phyloP scores from a whole-genome alignment of 2,113 vertebrate species.

The Heterocephalus glaber region DNA sequence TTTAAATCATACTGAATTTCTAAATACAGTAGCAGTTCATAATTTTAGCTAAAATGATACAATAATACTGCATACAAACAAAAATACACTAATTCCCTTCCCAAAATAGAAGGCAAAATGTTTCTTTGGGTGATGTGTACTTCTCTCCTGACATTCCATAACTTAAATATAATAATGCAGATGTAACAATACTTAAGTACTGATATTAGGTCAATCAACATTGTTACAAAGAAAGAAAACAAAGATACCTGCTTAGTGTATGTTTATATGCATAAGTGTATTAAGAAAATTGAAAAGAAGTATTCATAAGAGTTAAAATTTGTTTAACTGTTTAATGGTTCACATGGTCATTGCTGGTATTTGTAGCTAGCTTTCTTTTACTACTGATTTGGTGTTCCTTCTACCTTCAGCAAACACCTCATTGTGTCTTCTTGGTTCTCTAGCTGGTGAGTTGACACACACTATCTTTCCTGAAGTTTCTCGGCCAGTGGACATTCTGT shows the following conservation, averaged over 20 bases:
- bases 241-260: neutral
- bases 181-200: neutral
- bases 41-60: neutral
- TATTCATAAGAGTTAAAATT: neutral
- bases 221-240: neutral
- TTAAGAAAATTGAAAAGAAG: neutral
- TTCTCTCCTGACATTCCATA: neutral
- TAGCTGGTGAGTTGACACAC: neutral
- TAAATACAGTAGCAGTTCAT: neutral
- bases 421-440: neutral
- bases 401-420: neutral
- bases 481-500: neutral
- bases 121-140: neutral
- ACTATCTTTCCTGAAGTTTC: neutral
- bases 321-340: neutral
- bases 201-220: neutral
- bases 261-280: neutral
- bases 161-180: neutral
- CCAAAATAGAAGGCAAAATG: neutral
- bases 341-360: neutral
- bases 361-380: no score
- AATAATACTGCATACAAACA: neutral
- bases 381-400: neutral
- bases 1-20: neutral
- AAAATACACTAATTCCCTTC: neutral